These are phyloP conservation scores for Stegastes partitus DNA, from an alignment of 2,113 vertebrate genomes.

Conservation along the genomic window DNA sequence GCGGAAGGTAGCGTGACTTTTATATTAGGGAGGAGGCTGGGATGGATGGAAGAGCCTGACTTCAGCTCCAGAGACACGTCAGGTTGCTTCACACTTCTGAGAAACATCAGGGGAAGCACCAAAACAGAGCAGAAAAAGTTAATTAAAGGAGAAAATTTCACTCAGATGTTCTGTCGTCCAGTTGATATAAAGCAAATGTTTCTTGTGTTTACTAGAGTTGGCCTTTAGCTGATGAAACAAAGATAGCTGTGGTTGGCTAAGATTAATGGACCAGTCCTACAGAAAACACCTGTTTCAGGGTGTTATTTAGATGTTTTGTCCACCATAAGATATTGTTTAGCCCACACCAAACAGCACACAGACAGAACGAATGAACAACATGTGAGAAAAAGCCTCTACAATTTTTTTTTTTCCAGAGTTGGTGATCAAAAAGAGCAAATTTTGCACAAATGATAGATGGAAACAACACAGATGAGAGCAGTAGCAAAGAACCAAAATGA, in stretches of 20 bases:
- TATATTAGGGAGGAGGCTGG: constrained; percentile 10
- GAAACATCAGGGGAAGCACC: not conserved
- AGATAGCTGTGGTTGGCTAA: not conserved
- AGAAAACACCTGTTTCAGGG: not conserved
- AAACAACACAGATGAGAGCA: too few relatives aligned
- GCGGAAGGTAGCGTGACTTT: constrained; percentile 34
- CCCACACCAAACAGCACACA: too few relatives aligned
- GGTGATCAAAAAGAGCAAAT: too few relatives aligned
- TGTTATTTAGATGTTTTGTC: too few relatives aligned
- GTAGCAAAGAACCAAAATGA: too few relatives aligned
- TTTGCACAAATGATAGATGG: too few relatives aligned
- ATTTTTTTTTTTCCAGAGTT: too few relatives aligned
- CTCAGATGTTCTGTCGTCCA: not conserved
- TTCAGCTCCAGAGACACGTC: constrained; percentile 8
- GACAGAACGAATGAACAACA: too few relatives aligned
- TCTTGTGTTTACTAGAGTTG: not conserved
- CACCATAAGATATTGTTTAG: too few relatives aligned
- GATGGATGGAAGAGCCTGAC: constrained; percentile 15
- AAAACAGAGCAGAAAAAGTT: not conserved
- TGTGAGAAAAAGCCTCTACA: too few relatives aligned
- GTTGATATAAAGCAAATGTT: not conserved
- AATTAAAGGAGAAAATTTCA: constrained; percentile 1
- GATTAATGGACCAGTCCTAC: not conserved
- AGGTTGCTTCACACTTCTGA: constrained; percentile 15
- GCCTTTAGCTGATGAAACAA: not conserved